phyloP scores from a whole-genome alignment of 1,140 invertebrate species.

The Ditylenchus dipsaci region DNA sequence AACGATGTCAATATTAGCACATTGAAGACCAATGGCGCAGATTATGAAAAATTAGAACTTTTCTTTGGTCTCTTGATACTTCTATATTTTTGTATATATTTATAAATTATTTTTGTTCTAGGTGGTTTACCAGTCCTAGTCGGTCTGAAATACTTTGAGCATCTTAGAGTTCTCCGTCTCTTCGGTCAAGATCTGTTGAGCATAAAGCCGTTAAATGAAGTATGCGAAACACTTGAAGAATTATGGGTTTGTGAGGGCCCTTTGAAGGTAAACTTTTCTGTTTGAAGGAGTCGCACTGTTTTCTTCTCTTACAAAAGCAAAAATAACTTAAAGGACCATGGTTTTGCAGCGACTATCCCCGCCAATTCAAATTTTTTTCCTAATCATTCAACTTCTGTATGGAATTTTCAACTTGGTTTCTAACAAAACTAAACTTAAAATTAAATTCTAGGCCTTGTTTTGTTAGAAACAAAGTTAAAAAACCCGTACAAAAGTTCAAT shows the following conservation, averaged over 20 bases:
- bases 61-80: conserved; percentile 27
- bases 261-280: conserved; percentile 43
- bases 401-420: no score
- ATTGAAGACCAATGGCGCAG: conserved; percentile 31
- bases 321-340: no score
- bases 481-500: no score
- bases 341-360: no score
- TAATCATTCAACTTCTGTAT: no score
- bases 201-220: conserved; percentile 41
- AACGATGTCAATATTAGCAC: conserved; percentile 39
- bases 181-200: conserved; percentile 45
- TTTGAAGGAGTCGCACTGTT: no score
- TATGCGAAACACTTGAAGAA: conserved; percentile 43
- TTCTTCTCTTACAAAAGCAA: no score
- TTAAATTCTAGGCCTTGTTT: no score
- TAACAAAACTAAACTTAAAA: no score
- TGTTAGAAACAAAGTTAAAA: no score
- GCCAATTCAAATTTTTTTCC: no score
- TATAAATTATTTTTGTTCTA: conserved; percentile 20
- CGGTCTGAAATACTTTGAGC: conserved; percentile 43
- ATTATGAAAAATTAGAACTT: conserved; percentile 43
- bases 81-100: neutral
- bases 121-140: conserved; percentile 49
- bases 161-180: conserved; percentile 28
- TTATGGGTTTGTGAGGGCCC: conserved; percentile 49